Evolutionary conservation across 1,140 invertebrate species (phyloP).

Genomic region (Dicyema japonicum): DNA sequence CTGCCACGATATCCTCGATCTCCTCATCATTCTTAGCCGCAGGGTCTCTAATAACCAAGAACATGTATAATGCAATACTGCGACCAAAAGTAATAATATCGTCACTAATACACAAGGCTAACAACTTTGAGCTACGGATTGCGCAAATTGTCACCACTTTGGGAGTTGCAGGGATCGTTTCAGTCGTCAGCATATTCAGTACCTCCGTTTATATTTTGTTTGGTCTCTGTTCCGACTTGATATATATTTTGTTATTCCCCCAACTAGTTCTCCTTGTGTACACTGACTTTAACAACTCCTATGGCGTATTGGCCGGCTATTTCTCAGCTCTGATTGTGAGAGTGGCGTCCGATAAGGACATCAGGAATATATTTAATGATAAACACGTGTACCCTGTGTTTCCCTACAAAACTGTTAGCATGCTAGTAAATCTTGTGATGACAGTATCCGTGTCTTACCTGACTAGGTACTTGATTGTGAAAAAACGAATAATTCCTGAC

Average conservation of each 20-base stretch:
- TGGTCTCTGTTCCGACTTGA: constrained; percentile 70
- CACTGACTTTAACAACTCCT: constrained; percentile 43
- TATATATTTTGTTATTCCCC: constrained; percentile 85
- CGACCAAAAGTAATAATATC: constrained; percentile 30
- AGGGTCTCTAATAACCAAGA: constrained; percentile 82
- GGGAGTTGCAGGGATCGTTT: constrained; percentile 49
- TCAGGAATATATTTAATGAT: constrained; percentile 44
- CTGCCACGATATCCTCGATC: constrained; percentile 85
- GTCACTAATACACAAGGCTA: too few species aligned
- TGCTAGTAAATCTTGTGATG: constrained; percentile 32
- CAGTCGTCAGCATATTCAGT: constrained; percentile 60
- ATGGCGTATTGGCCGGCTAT: constrained; percentile 50
- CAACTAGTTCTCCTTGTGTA: constrained; percentile 87
- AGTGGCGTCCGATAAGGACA: constrained; percentile 46
- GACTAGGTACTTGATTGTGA: constrained; percentile 23
- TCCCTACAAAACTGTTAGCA: constrained; percentile 22
- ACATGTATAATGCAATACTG: constrained; percentile 81
- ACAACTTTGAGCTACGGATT: background rate
- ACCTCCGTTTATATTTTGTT: constrained; percentile 81
- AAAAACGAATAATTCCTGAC: too few species aligned
- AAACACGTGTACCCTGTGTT: constrained; percentile 28
- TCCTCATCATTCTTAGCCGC: constrained; percentile 82
- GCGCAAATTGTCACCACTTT: constrained; percentile 88
- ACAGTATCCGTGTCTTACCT: constrained; percentile 19
- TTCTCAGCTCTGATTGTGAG: constrained; percentile 52